Evolutionary conservation across 2,888 invertebrate species (phyloP).

Genomic region (Ophion slaviceki): DNA sequence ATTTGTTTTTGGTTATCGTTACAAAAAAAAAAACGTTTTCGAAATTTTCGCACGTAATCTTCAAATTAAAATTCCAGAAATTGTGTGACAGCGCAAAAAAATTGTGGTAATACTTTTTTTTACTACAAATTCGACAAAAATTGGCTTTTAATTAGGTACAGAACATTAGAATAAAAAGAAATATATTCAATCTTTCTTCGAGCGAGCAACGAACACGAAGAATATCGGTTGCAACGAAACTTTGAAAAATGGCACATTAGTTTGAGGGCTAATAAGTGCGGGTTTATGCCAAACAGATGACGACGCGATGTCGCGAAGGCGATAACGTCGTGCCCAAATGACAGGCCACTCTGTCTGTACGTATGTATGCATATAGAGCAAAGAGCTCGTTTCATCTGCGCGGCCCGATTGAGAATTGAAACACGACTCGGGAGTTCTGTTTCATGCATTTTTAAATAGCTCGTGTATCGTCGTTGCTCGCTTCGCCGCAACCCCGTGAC

Average conservation of each 20-base stretch:
- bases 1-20: too few relatives aligned
- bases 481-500: constrained; percentile 66
- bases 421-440: constrained; percentile 62
- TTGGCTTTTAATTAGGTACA: too few relatives aligned
- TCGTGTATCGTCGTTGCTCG: constrained; percentile 45
- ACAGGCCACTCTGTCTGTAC: constrained; percentile 34
- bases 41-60: too few relatives aligned
- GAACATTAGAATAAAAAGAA: too few relatives aligned
- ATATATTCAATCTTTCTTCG: too few relatives aligned
- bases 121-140: too few relatives aligned
- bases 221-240: not conserved
- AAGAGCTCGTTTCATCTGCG: constrained; percentile 29
- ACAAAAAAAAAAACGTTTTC: too few relatives aligned
- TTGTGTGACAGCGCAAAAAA: too few relatives aligned
- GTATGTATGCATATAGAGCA: constrained; percentile 6
- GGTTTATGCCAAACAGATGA: constrained; percentile 28
- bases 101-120: too few relatives aligned
- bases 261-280: constrained; percentile 9
- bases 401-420: constrained; percentile 54
- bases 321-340: constrained; percentile 34
- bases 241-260: not conserved
- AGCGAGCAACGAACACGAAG: too few relatives aligned
- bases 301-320: constrained; percentile 2
- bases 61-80: too few relatives aligned
- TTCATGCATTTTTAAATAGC: constrained; percentile 71